phyloP scores from a whole-genome alignment of 2,113 vertebrate genomes.

The Eurypyga helias region DNA sequence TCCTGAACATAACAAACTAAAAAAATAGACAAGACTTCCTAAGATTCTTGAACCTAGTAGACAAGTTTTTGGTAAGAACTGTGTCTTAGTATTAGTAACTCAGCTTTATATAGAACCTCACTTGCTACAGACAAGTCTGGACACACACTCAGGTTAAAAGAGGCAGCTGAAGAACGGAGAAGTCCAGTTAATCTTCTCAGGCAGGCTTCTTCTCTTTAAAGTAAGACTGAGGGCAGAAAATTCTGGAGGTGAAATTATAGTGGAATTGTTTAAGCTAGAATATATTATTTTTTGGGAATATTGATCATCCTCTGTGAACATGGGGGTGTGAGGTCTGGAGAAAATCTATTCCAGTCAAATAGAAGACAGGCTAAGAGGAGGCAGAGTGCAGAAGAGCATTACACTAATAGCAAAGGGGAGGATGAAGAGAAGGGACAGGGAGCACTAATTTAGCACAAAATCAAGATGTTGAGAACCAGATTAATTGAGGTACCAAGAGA shows the following conservation, averaged over 20 bases:
- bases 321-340: accelerated
- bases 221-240: neutral
- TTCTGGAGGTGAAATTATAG: neutral
- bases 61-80: neutral
- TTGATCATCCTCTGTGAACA: neutral
- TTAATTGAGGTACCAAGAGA: slow-evolving; percentile 42
- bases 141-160: neutral
- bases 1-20: neutral
- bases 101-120: neutral
- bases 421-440: neutral
- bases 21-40: neutral
- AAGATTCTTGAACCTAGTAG: neutral
- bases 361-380: neutral
- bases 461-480: slow-evolving; percentile 51
- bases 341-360: neutral
- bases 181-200: neutral
- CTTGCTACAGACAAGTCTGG: neutral
- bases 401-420: neutral
- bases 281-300: neutral
- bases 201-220: neutral
- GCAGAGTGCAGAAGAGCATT: neutral
- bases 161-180: neutral
- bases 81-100: neutral
- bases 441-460: slow-evolving; percentile 35
- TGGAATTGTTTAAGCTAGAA: neutral